Percentiles rank a stretch among this genome's conserved stretches.
Conservation (phyloP, 2,113 vertebrate genomes). For the Xenotilapia longispinis region DNA sequence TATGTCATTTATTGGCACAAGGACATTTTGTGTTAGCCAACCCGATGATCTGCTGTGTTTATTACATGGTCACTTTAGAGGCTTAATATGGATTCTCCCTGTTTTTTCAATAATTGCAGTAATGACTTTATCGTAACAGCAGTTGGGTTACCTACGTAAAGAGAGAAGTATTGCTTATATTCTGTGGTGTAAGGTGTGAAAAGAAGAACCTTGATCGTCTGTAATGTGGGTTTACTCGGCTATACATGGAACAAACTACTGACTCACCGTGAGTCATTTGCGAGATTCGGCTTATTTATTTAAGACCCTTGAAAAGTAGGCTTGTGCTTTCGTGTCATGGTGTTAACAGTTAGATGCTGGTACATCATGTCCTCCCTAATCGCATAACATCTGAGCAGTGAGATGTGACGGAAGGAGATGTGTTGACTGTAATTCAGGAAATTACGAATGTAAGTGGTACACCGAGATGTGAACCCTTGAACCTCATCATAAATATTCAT, state of each 20-base stretch:
- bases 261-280: constrained; percentile 42
- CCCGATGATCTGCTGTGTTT: constrained; percentile 13
- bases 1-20: constrained; percentile 35
- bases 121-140: not conserved
- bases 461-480: not conserved
- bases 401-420: constrained; percentile 1
- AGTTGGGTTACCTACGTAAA: not conserved
- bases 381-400: constrained; percentile 2
- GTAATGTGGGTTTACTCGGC: not conserved
- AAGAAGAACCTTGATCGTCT: not conserved
- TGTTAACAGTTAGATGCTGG: constrained; percentile 22
- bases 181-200: not conserved
- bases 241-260: not conserved
- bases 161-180: not conserved
- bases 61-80: not conserved
- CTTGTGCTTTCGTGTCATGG: not conserved
- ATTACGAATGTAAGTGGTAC: constrained; percentile 3
- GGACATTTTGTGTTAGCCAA: not conserved
- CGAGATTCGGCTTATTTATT: constrained; percentile 16
- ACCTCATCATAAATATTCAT: constrained; percentile 19
- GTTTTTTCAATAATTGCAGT: not conserved
- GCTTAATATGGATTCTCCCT: not conserved
- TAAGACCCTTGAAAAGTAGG: not conserved
- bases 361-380: constrained; percentile 38
- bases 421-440: constrained; percentile 49